phyloP scores from a whole-genome alignment of 2,888 invertebrate species.

The Glaucopsyche alexis region DNA sequence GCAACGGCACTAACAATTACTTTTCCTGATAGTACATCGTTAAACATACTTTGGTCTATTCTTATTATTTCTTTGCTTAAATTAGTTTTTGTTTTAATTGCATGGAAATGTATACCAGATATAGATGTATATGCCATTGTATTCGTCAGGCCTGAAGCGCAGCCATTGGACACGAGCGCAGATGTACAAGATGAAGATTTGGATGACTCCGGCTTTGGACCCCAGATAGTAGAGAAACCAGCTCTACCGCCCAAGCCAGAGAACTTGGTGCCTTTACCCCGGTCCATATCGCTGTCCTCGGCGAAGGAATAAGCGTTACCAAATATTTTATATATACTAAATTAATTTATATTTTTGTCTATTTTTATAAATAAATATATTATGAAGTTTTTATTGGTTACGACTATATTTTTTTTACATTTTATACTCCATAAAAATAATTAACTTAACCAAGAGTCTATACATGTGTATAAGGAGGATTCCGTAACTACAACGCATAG shows the following conservation, averaged over 20 bases:
- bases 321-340: slow-evolving; percentile 25
- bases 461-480: too few relatives aligned
- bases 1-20: too few relatives aligned
- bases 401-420: too few relatives aligned
- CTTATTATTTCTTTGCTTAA: background rate
- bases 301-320: slow-evolving; percentile 34
- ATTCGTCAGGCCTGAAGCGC: slow-evolving; percentile 17
- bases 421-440: too few relatives aligned
- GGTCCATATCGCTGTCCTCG: slow-evolving; percentile 40
- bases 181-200: slow-evolving; percentile 34
- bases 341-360: slow-evolving; percentile 32
- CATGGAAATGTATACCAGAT: background rate
- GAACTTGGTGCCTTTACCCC: slow-evolving; percentile 42
- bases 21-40: background rate
- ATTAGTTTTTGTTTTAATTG: background rate
- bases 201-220: slow-evolving; percentile 44
- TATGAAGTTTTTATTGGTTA: background rate
- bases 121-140: background rate
- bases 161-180: slow-evolving; percentile 35
- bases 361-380: slow-evolving; percentile 33
- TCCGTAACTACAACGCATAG: too few relatives aligned
- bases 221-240: slow-evolving; percentile 52
- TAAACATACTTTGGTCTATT: background rate
- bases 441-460: too few relatives aligned
- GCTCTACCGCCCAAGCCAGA: slow-evolving; percentile 60